phyloP scores from a whole-genome alignment of 2,113 vertebrate species.

The Brachyhypopomus occidentalis region DNA sequence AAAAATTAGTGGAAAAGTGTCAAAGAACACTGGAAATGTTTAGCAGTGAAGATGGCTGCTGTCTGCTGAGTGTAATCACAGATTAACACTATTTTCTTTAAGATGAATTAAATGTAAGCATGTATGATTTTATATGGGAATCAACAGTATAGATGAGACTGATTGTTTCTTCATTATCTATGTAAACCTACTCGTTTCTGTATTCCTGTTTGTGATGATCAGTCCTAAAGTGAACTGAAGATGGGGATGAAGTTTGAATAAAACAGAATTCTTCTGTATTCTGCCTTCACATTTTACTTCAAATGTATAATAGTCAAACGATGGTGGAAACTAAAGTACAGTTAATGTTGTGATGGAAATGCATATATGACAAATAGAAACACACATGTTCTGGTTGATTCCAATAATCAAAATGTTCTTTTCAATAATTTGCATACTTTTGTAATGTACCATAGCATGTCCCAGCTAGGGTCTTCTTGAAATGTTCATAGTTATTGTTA shows the following conservation, averaged over 20 bases:
- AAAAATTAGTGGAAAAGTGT: neutral
- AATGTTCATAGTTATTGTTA: too few species aligned
- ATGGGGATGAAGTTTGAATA: slow-evolving; percentile 66
- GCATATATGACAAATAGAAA: too few species aligned
- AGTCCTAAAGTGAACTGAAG: slow-evolving; percentile 47
- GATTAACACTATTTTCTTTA: neutral
- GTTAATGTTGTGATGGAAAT: too few species aligned
- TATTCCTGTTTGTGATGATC: slow-evolving; percentile 52
- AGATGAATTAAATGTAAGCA: neutral
- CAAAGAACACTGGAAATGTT: neutral
- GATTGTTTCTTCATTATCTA: slow-evolving; percentile 41
- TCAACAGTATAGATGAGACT: slow-evolving; percentile 37
- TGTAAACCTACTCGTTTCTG: slow-evolving; percentile 58
- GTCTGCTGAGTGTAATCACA: neutral
- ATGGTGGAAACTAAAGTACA: too few species aligned
- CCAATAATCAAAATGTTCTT: too few species aligned
- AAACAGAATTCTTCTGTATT: slow-evolving; percentile 68
- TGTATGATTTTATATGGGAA: slow-evolving; percentile 53
- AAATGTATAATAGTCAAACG: neutral
- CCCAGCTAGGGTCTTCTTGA: too few species aligned
- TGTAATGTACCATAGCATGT: too few species aligned
- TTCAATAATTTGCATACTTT: too few species aligned
- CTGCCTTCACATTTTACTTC: neutral
- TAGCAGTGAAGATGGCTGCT: neutral
- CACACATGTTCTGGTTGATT: too few species aligned